phyloP scores from a whole-genome alignment of 2,797 vertebrate genomes.

The Loris lydekkerianus region DNA sequence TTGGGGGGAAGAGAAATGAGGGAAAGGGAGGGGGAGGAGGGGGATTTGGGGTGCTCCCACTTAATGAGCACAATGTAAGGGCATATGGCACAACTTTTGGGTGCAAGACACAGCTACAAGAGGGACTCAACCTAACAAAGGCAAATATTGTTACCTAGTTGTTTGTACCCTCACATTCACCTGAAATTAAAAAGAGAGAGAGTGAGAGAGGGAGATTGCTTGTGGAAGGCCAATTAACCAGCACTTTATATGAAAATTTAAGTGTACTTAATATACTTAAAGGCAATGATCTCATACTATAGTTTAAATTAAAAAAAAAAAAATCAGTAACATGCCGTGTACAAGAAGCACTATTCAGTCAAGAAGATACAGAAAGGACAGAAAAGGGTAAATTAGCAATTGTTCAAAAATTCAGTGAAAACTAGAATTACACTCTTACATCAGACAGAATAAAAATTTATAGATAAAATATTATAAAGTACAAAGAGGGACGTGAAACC shows the following conservation, averaged over 20 bases:
- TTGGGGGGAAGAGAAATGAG: no score
- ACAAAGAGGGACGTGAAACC: background rate
- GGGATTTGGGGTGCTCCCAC: no score
- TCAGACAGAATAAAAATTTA: background rate
- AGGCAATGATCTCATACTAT: background rate
- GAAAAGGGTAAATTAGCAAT: background rate
- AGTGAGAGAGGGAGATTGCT: background rate
- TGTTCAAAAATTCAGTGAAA: constrained; percentile 28
- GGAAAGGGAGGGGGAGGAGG: no score
- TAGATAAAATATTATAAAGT: background rate
- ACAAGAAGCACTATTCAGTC: background rate
- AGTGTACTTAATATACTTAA: constrained; percentile 13
- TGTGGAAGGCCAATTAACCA: background rate
- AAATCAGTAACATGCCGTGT: background rate
- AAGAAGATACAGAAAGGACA: background rate
- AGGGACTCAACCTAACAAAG: no score
- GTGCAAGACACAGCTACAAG: no score
- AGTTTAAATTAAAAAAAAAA: background rate
- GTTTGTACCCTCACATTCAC: no score
- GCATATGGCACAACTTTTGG: no score
- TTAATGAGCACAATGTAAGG: no score
- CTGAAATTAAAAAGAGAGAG: no score
- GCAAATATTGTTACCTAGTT: no score
- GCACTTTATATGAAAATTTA: background rate
- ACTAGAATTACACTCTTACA: constrained; percentile 1